Percentiles rank a stretch among this genome's conserved stretches.
Conservation (phyloP, 2,113 vertebrate genomes). For the Leuciscus idus region DNA sequence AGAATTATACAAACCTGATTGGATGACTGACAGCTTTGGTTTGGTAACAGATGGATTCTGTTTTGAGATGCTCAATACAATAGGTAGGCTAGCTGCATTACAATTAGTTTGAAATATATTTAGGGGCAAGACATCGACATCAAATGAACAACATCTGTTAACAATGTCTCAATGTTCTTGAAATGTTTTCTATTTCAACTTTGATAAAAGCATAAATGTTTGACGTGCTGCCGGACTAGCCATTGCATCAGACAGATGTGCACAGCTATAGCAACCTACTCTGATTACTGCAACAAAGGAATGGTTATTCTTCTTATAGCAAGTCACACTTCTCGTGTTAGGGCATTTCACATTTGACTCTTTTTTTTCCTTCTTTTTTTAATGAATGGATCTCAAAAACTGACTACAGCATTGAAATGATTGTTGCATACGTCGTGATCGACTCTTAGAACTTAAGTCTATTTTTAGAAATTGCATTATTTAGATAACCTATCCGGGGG, state of each 20-base stretch:
- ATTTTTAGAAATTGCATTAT: neutral
- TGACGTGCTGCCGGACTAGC: neutral
- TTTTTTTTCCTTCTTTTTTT: neutral
- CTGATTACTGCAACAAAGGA: neutral
- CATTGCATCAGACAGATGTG: neutral
- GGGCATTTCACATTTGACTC: neutral
- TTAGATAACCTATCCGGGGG: neutral
- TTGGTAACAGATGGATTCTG: neutral
- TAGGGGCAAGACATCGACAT: neutral
- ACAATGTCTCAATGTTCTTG: no score
- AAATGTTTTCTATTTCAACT: neutral
- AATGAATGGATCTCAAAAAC: neutral
- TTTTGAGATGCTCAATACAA: neutral
- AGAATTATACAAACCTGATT: no score
- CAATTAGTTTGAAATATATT: no score
- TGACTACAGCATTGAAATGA: neutral
- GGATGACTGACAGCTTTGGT: no score
- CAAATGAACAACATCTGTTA: neutral
- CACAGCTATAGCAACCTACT: neutral
- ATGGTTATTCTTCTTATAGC: neutral
- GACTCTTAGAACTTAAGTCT: neutral
- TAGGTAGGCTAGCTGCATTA: no score
- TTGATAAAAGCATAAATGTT: neutral
- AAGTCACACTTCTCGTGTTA: conserved; percentile 17
- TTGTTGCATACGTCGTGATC: neutral